A percentile compares a stretch with the other conserved stretches of the same genome.
Evolutionary conservation across 2,888 invertebrate genomes (phyloP).

Genomic region (Chymomyza procnemis): DNA sequence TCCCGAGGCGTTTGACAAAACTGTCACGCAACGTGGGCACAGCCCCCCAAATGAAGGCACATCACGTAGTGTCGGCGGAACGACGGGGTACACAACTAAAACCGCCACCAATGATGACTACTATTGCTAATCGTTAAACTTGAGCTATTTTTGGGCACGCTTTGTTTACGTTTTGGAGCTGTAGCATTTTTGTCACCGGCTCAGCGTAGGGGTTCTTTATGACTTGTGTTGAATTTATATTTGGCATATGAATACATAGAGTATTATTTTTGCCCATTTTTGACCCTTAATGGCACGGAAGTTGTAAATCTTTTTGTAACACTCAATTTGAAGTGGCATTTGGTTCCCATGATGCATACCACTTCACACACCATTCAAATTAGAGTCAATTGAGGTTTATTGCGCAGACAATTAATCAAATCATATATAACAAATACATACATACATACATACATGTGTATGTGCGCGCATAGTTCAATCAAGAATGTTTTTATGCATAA

Average conservation of each 20-base stretch:
- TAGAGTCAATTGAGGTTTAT: conserved; percentile 1
- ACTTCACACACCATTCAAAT: neutral
- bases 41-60: conserved; percentile 15
- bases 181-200: conserved; percentile 32
- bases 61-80: neutral
- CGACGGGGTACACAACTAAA: neutral
- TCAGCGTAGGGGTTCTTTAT: conserved; percentile 28
- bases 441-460: too few species aligned
- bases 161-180: conserved; percentile 38
- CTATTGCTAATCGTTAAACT: conserved; percentile 55
- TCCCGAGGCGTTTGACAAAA: conserved; percentile 49
- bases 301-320: conserved; percentile 29
- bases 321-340: neutral
- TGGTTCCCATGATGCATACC: neutral
- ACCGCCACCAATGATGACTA: conserved; percentile 1
- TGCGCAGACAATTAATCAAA: conserved; percentile 50
- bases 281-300: conserved; percentile 16
- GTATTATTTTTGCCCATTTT: conserved; percentile 29
- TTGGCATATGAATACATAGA: conserved; percentile 31
- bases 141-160: conserved; percentile 65
- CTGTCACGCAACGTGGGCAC: conserved; percentile 62
- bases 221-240: conserved; percentile 25
- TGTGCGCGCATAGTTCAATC: neutral
- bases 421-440: too few species aligned
- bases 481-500: neutral